phyloP scores from a whole-genome alignment of 2,888 invertebrate genomes.

The Tipula helvola region DNA sequence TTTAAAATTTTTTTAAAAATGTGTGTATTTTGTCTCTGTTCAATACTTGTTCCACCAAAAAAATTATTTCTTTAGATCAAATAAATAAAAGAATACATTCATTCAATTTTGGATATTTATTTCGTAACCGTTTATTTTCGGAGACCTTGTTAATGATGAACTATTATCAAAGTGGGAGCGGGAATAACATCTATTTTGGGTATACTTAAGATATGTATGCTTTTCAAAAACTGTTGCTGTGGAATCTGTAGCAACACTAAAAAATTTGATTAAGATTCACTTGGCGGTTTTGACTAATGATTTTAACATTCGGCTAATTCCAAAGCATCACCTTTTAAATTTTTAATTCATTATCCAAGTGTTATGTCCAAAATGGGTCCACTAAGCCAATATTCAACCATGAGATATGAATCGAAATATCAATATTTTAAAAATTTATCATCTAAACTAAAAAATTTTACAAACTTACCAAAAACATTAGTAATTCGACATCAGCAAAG shows the following conservation, averaged over 20 bases:
- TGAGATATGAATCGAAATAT: not conserved
- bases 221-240: not conserved
- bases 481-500: not conserved
- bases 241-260: not conserved
- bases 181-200: not conserved
- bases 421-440: not conserved
- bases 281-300: not conserved
- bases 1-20: too few species aligned
- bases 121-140: slow-evolving; percentile 8
- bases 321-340: not conserved
- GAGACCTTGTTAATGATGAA: slow-evolving; percentile 8
- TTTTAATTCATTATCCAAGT: not conserved
- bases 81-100: slow-evolving; percentile 14
- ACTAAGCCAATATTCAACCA: not conserved
- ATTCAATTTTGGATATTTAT: slow-evolving; percentile 13
- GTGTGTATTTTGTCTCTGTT: too few species aligned
- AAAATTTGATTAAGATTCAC: not conserved
- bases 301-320: not conserved
- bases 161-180: not conserved
- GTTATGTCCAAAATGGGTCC: not conserved
- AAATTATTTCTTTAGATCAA: not conserved
- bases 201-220: not conserved
- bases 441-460: not conserved
- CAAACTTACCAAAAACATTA: not conserved
- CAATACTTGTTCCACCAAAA: not conserved